Percentiles rank a stretch among this genome's conserved stretches.
phyloP scores from a whole-genome alignment of 2,113 vertebrate species.

The Turdus rufiventris region DNA sequence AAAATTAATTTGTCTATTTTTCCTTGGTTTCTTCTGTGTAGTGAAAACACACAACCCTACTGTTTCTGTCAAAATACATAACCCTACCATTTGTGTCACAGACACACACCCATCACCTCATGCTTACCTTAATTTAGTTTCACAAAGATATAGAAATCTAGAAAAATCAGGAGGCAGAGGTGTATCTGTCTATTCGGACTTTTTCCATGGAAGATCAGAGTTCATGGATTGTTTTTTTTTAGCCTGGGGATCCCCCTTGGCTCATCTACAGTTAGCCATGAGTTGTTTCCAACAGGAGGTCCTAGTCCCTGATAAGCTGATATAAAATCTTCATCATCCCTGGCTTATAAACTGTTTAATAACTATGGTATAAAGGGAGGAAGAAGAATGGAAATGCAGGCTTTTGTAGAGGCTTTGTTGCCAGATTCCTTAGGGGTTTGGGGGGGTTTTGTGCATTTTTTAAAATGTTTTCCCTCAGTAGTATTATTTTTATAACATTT shows the following conservation, averaged over 20 bases:
- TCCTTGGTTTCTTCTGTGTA: neutral
- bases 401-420: neutral
- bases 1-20: neutral
- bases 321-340: neutral
- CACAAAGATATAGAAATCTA: neutral
- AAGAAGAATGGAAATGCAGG: neutral
- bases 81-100: neutral
- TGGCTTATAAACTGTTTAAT: neutral
- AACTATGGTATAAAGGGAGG: neutral
- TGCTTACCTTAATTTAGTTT: neutral
- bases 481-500: conserved; percentile 18
- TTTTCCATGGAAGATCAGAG: neutral
- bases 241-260: neutral
- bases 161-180: neutral
- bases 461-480: neutral
- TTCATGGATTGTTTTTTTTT: neutral
- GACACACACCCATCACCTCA: neutral
- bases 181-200: neutral
- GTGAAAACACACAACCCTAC: neutral
- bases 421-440: neutral
- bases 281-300: neutral
- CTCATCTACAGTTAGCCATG: neutral
- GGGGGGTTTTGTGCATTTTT: neutral
- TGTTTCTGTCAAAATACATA: neutral
- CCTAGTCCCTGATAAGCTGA: neutral